These are phyloP conservation scores for Gopherus evgoodei DNA, from an alignment of 2,113 vertebrate genomes.

Conservation along the genomic window DNA sequence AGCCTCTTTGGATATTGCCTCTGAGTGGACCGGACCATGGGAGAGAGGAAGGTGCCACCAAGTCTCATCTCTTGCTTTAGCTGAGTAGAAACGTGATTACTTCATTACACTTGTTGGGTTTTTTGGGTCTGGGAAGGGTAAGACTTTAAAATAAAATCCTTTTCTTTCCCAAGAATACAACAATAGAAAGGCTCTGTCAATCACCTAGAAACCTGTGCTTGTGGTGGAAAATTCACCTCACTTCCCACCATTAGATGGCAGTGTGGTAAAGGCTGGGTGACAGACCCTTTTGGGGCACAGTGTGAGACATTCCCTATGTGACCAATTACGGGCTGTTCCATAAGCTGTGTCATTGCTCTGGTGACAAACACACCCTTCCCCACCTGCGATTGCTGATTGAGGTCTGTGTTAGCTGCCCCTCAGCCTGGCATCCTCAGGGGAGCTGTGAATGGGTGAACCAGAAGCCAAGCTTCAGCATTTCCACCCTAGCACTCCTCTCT, in stretches of 20 bases:
- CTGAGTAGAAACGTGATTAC: background rate
- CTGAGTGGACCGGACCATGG: background rate
- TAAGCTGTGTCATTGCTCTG: accelerated
- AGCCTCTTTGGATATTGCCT: background rate
- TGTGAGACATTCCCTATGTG: accelerated
- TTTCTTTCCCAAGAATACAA: slow-evolving; percentile 42
- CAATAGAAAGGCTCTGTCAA: slow-evolving; percentile 47
- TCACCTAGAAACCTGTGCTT: slow-evolving; percentile 43
- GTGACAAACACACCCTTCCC: background rate
- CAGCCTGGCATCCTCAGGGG: background rate
- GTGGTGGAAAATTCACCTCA: slow-evolving; percentile 61
- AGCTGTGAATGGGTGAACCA: background rate
- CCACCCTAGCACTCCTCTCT: background rate
- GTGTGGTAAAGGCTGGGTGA: slow-evolving; percentile 21
- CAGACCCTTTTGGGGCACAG: accelerated
- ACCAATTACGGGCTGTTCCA: background rate
- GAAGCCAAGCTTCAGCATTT: background rate
- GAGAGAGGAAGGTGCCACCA: background rate
- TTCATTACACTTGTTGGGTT: slow-evolving; percentile 16
- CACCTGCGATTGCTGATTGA: background rate
- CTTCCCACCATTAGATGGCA: slow-evolving; percentile 55
- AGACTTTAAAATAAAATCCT: slow-evolving; percentile 36
- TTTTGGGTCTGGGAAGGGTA: background rate
- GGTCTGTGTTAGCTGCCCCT: background rate
- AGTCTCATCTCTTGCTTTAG: background rate